These are phyloP conservation scores for Acipenser oxyrinchus DNA, from an alignment of 2,797 vertebrate species.

Conservation along the genomic window DNA sequence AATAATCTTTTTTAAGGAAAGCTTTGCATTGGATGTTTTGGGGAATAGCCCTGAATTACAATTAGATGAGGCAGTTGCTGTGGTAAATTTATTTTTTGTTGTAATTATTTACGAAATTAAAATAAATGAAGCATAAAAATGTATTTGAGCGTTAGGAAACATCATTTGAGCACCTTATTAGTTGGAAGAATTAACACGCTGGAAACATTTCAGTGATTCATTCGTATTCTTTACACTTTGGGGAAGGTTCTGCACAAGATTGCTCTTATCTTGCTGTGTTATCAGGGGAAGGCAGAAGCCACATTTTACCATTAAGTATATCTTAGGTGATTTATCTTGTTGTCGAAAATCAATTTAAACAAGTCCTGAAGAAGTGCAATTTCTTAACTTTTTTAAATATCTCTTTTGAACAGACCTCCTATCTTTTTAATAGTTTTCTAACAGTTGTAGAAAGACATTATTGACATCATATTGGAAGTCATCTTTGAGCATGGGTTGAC, in stretches of 20 bases:
- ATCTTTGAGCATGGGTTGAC: too few species aligned
- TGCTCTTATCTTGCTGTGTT: slow-evolving; percentile 10
- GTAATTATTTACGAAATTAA: slow-evolving; percentile 58
- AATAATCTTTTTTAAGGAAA: slow-evolving; percentile 1
- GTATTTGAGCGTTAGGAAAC: slow-evolving; percentile 40
- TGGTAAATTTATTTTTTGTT: slow-evolving; percentile 40
- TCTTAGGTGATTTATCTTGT: slow-evolving; percentile 3
- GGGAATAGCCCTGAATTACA: slow-evolving; percentile 5
- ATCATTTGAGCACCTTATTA: slow-evolving; percentile 36
- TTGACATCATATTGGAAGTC: too few species aligned
- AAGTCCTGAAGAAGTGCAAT: neutral
- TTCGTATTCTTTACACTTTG: slow-evolving; percentile 16
- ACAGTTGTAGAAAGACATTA: too few species aligned
- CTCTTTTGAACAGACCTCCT: too few species aligned
- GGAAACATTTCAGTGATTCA: slow-evolving; percentile 17
- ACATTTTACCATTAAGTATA: neutral
- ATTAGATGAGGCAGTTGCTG: slow-evolving; percentile 38
- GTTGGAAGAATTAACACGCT: slow-evolving; percentile 30
- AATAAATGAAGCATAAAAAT: slow-evolving; percentile 52
- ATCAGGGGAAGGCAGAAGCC: neutral
- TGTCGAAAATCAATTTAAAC: neutral
- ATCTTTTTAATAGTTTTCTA: too few species aligned
- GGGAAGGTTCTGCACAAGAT: slow-evolving; percentile 21
- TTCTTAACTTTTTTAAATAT: too few species aligned
- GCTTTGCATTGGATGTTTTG: slow-evolving; percentile 13